Evolutionary conservation across 2,113 vertebrate genomes (phyloP).

Genomic region (Rhinopomastus cyanomelas): DNA sequence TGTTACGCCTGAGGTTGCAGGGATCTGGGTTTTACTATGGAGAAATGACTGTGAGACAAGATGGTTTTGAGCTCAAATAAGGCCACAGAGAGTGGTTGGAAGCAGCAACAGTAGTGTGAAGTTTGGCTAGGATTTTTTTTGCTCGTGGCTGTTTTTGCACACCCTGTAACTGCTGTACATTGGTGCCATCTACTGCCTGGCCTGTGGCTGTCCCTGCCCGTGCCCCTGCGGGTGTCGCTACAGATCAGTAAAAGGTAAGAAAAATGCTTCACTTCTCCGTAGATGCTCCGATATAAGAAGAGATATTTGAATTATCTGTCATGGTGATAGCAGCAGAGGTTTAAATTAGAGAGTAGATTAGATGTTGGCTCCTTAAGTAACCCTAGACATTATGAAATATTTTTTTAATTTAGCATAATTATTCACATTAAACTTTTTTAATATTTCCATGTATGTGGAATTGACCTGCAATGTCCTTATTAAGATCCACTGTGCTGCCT

Average conservation of each 20-base stretch:
- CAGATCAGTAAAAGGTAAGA: background rate
- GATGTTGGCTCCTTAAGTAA: background rate
- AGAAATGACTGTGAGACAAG: background rate
- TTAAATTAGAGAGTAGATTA: background rate
- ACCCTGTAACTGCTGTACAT: constrained; percentile 13
- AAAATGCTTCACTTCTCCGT: background rate
- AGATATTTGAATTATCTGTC: background rate
- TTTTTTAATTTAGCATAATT: background rate
- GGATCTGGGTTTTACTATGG: background rate
- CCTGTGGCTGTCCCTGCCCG: background rate
- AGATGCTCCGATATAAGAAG: background rate
- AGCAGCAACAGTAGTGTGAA: background rate
- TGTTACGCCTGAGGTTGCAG: background rate
- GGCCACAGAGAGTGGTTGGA: background rate
- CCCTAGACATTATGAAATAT: background rate
- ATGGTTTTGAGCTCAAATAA: background rate
- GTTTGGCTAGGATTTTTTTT: background rate
- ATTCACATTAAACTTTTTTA: background rate
- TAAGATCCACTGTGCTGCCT: background rate
- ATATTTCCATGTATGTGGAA: background rate
- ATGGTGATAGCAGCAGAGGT: background rate
- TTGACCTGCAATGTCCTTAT: background rate
- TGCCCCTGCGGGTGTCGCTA: background rate
- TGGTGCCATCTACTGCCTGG: constrained; percentile 64
- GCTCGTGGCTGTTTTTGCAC: background rate